Conservation (phyloP, 2,888 invertebrate species). For the Psococerastis gibbosa region DNA sequence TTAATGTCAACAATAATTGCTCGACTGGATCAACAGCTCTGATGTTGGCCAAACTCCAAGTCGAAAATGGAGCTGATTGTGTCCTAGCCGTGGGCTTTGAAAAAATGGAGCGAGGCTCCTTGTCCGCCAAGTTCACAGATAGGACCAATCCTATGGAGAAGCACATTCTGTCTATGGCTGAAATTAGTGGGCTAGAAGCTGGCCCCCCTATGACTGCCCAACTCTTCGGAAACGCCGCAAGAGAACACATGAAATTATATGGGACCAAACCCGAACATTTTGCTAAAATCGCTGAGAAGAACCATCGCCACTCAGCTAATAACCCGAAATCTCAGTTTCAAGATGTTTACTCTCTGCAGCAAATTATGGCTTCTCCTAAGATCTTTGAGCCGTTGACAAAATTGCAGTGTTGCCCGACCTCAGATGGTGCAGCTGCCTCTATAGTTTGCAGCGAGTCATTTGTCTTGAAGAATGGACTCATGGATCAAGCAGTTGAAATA, state of each 20-base stretch:
- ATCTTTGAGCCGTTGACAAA: slow-evolving; percentile 88
- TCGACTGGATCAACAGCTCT: slow-evolving; percentile 91
- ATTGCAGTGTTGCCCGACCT: slow-evolving; percentile 94
- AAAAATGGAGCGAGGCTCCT: slow-evolving; percentile 90
- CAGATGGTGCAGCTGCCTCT: slow-evolving; percentile 93
- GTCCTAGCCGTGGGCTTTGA: slow-evolving; percentile 91
- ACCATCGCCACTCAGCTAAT: slow-evolving; percentile 89
- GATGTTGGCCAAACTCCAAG: slow-evolving; percentile 72
- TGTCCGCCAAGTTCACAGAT: slow-evolving; percentile 55
- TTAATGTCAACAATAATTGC: slow-evolving; percentile 98
- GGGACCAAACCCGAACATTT: slow-evolving; percentile 85
- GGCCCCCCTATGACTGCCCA: slow-evolving; percentile 79
- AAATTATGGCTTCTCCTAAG: slow-evolving; percentile 72
- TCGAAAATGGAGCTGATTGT: slow-evolving; percentile 81
- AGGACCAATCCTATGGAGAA: slow-evolving; percentile 79
- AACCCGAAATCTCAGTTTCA: slow-evolving; percentile 95
- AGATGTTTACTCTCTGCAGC: slow-evolving; percentile 75
- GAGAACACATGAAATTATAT: slow-evolving; percentile 91
- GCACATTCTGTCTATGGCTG: slow-evolving; percentile 69
- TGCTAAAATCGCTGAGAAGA: slow-evolving; percentile 95
- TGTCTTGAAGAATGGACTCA: slow-evolving; percentile 61
- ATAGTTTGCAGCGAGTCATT: slow-evolving; percentile 82
- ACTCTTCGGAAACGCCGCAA: slow-evolving; percentile 89
- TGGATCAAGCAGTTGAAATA: slow-evolving; percentile 83
- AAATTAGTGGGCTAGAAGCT: slow-evolving; percentile 56